phyloP scores from a whole-genome alignment of 2,797 vertebrate species.

The Dendrocincla fuliginosa region DNA sequence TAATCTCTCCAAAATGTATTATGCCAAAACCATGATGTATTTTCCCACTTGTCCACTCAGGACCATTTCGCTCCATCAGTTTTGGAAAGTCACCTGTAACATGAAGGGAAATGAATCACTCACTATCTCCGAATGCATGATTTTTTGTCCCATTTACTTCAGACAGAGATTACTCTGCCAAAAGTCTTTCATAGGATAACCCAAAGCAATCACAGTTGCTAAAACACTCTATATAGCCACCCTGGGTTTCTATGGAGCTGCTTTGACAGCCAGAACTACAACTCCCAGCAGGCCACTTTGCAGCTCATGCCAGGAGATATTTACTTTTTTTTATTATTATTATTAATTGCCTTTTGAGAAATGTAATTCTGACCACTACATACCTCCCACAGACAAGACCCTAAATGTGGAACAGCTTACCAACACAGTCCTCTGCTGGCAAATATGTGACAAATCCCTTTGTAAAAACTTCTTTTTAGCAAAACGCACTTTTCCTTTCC shows the following conservation, averaged over 20 bases:
- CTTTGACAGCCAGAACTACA: not conserved
- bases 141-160: not conserved
- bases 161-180: not conserved
- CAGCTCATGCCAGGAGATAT: not conserved
- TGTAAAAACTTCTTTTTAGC: not conserved
- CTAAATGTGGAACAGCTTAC: not conserved
- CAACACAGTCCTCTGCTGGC: not conserved
- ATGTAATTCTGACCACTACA: not conserved
- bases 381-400: not conserved
- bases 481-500: not conserved
- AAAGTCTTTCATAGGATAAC: not conserved
- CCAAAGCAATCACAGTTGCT: not conserved
- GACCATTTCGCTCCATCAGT: not conserved
- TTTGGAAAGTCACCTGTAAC: not conserved
- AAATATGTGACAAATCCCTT: not conserved
- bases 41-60: slow-evolving; percentile 12
- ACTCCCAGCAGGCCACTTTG: not conserved
- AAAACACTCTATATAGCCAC: not conserved
- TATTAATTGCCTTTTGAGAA: not conserved
- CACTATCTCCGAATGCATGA: not conserved
- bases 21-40: not conserved
- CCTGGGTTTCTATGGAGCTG: not conserved
- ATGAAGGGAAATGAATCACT: not conserved
- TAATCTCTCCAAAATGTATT: slow-evolving; percentile 11
- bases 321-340: not conserved